Evolutionary conservation across 2,113 vertebrate species (phyloP).

Genomic region (Amia ocellicauda): DNA sequence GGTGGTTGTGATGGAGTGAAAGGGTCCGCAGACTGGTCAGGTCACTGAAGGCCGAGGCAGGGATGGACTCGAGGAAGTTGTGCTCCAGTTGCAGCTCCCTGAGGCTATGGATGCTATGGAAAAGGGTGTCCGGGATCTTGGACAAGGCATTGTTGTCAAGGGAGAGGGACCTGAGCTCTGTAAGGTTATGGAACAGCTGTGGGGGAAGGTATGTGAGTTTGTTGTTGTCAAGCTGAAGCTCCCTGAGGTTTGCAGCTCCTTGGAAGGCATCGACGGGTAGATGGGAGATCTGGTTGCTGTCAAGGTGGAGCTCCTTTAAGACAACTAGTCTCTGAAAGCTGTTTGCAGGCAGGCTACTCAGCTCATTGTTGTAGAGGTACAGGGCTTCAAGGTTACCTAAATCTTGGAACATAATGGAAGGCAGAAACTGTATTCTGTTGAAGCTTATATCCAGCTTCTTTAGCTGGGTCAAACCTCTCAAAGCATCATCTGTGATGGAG

Average conservation of each 20-base stretch:
- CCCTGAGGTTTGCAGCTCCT: conserved; percentile 25
- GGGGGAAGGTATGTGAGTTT: conserved; percentile 36
- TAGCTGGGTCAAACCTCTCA: conserved; percentile 41
- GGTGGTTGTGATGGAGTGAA: conserved; percentile 39
- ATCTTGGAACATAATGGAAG: conserved; percentile 30
- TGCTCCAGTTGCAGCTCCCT: conserved; percentile 42
- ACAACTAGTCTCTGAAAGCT: conserved; percentile 41
- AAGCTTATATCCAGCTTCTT: conserved; percentile 41
- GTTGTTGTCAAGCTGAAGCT: conserved; percentile 52
- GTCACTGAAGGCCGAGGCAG: conserved; percentile 32
- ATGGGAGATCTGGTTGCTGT: conserved; percentile 43
- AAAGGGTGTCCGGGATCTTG: conserved; percentile 35
- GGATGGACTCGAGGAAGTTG: conserved; percentile 43
- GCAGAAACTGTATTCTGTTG: conserved; percentile 45
- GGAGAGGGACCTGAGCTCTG: conserved; percentile 39
- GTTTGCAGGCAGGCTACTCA: conserved; percentile 32
- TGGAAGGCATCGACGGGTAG: conserved; percentile 35
- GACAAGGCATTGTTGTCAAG: conserved; percentile 42
- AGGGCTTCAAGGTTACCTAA: conserved; percentile 36
- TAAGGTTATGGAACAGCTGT: conserved; percentile 32
- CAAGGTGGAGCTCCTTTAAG: conserved; percentile 43
- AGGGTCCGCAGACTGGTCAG: conserved; percentile 32
- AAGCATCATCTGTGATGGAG: conserved; percentile 29
- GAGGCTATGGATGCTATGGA: conserved; percentile 33
- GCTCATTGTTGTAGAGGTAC: conserved; percentile 48